Evolutionary conservation across 2,113 vertebrate genomes (phyloP), one percentile per base, ranked within the genome.

Genomic region (Rhynchopsitta pachyrhyncha): DNA sequence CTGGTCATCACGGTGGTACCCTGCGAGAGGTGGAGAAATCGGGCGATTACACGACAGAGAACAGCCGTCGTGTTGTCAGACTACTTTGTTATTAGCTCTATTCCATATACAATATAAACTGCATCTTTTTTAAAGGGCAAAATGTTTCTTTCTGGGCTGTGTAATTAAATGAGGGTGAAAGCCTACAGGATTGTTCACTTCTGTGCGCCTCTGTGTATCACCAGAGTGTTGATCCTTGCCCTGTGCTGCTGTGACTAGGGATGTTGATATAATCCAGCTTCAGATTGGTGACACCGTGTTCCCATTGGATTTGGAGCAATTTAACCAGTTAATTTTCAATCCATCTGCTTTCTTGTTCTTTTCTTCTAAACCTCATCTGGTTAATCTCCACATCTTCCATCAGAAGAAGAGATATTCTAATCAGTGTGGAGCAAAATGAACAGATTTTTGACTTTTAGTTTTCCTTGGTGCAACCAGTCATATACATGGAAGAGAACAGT

Each of bases 1-100:
- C 98, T 98, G 81, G 94, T 96, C 62, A 98, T 35, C 87, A 99
- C 29, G 15, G 97, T 35, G 29, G 98, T 98, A 8, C 98, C 98
- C 98, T 99, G 96, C 11, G 91, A 74, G 88, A 95, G 18, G 67
- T 42, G 63, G 82, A 59, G 83, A 93, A 84, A 81, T 60, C 1
- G 4, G 73, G 47, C 1, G 7, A 53, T 63, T 55, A 16, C 3
- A 1, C 0, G 10, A 68, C 0, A 0, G 22, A 88, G 53, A 84
- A 73, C 53, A 73, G 59, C 37, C 0, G 7, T 37, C 0, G 1
- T 59, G 71, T 52, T 92, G 88, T 47, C 86, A 96, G 73, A 60
- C 69, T 27, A 15, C 24, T 50, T 60, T 96, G 81, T 95, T 88
- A 60, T 90, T 71, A 79, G 57, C 77, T 92, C 76, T 75, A 33